phyloP scores from a whole-genome alignment of 2,888 invertebrate genomes.

The Callyntrura guangdongensis region DNA sequence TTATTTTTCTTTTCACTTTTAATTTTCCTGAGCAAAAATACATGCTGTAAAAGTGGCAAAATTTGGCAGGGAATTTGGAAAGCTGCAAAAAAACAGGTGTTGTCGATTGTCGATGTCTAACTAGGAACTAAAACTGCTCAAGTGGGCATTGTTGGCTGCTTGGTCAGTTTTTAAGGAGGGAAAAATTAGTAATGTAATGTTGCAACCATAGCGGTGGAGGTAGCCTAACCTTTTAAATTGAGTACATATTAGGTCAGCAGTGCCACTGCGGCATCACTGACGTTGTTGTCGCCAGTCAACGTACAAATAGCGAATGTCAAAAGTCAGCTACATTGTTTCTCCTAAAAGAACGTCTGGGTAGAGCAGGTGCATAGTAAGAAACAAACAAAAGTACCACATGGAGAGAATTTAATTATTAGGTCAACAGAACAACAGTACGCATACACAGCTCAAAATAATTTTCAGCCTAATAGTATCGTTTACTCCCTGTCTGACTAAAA shows the following conservation, averaged over 20 bases:
- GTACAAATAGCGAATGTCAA: constrained; percentile 44
- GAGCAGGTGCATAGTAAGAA: constrained; percentile 14
- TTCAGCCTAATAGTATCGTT: constrained; percentile 1
- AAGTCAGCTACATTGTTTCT: constrained; percentile 55
- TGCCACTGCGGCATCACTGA: not conserved
- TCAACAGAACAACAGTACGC: constrained; percentile 9
- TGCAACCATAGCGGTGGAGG: not conserved
- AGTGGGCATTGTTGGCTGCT: not conserved
- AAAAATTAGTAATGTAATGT: constrained; percentile 27
- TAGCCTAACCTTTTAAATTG: not conserved
- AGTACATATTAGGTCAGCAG: constrained; percentile 49
- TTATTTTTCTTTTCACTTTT: not conserved
- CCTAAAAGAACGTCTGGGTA: not conserved
- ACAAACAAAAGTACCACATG: constrained; percentile 39
- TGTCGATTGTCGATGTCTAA: constrained; percentile 24
- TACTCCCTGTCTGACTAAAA: not conserved
- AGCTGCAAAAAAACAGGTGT: not conserved
- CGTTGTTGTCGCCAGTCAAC: not conserved
- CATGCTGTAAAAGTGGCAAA: too few species aligned
- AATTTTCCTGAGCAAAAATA: not conserved
- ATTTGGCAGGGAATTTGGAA: not conserved
- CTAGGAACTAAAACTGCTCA: not conserved
- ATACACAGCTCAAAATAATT: not conserved
- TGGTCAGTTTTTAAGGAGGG: not conserved
- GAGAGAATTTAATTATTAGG: constrained; percentile 70